Percentiles rank a stretch among this genome's conserved stretches.
phyloP scores from a whole-genome alignment of 2,797 vertebrate genomes.

The Pelochelys cantorii region DNA sequence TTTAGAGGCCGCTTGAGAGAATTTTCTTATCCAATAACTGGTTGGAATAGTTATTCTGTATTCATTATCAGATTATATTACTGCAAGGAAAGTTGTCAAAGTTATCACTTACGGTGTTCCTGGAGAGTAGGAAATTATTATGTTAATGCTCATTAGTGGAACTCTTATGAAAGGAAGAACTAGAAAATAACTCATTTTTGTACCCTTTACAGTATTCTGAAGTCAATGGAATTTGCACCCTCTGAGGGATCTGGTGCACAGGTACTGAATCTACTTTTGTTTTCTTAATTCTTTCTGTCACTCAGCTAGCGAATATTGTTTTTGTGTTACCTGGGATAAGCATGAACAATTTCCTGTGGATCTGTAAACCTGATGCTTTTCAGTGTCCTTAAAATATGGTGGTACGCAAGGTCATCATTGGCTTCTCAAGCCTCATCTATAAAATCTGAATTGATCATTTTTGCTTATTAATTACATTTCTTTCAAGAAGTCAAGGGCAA shows the following conservation, averaged over 20 bases:
- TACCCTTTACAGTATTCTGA: slow-evolving; percentile 90
- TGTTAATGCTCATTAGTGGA: slow-evolving; percentile 53
- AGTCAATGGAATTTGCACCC: slow-evolving; percentile 96
- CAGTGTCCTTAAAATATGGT: neutral
- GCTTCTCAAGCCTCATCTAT: neutral
- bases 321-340: neutral
- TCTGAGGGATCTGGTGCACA: slow-evolving; percentile 89
- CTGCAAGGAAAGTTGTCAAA: slow-evolving; percentile 75
- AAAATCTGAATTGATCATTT: slow-evolving; percentile 37
- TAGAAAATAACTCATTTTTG: slow-evolving; percentile 59
- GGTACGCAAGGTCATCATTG: accelerated
- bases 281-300: slow-evolving; percentile 21
- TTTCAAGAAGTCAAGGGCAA: slow-evolving; percentile 38
- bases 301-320: neutral
- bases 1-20: slow-evolving; percentile 81
- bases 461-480: slow-evolving; percentile 5
- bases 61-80: slow-evolving; percentile 74
- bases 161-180: slow-evolving; percentile 18
- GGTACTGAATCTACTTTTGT: slow-evolving; percentile 80
- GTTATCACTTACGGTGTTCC: slow-evolving; percentile 63
- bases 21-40: slow-evolving; percentile 75
- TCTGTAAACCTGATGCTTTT: neutral
- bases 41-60: slow-evolving; percentile 74
- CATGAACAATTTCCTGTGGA: neutral
- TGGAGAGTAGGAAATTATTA: slow-evolving; percentile 55